Evolutionary conservation across 2,888 invertebrate genomes (phyloP).

Genomic region (Plemyria rubiginata): DNA sequence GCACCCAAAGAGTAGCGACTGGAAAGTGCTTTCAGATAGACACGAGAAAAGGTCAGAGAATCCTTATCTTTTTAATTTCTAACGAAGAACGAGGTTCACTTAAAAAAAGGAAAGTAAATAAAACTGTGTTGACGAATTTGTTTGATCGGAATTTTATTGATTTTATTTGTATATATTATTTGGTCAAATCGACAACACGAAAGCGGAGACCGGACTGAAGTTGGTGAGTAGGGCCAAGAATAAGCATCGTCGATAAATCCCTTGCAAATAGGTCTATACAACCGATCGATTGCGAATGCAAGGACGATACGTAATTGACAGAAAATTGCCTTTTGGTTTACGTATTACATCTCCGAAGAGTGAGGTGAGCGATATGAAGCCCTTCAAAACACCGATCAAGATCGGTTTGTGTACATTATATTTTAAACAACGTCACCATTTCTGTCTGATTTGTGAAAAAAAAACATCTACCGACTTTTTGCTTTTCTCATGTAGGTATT

Average conservation of each 20-base stretch:
- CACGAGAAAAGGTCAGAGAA: neutral
- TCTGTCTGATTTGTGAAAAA: neutral
- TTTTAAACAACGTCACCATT: neutral
- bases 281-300: neutral
- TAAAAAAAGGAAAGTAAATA: too few species aligned
- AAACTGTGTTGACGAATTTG: too few species aligned
- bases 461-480: neutral
- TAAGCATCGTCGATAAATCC: neutral
- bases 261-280: neutral
- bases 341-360: neutral
- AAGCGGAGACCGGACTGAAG: too few species aligned
- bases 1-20: constrained; percentile 6
- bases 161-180: too few species aligned
- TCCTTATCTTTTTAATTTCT: neutral
- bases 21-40: neutral
- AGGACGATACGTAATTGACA: neutral
- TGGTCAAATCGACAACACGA: too few species aligned
- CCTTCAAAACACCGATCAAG: neutral
- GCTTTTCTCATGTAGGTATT: neutral
- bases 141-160: too few species aligned
- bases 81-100: too few species aligned
- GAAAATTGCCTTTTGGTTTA: neutral
- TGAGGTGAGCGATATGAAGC: neutral
- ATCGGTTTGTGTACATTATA: neutral
- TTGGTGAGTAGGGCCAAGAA: too few species aligned